Evolutionary conservation across 2,888 invertebrate species (phyloP).

Genomic region (Pristionchus fissidentatus): DNA sequence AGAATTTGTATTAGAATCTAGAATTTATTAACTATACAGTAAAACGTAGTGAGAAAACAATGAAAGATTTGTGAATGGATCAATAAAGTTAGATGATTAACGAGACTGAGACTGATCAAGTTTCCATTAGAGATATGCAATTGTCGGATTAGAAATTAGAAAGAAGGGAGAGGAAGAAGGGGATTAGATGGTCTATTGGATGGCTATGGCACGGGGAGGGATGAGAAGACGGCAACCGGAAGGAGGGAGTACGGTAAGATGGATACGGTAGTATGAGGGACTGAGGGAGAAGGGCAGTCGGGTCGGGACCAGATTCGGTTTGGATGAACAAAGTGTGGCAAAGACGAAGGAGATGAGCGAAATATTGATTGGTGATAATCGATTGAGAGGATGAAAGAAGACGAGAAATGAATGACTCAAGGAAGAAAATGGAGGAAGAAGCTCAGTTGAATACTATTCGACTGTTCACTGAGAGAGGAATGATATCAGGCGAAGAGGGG

Average conservation of each 20-base stretch:
- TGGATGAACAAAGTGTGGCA: constrained; percentile 16
- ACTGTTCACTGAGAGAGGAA: constrained; percentile 11
- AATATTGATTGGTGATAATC: not conserved
- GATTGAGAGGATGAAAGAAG: constrained; percentile 14
- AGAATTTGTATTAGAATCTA: not conserved
- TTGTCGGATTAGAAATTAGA: not conserved
- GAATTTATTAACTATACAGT: not conserved
- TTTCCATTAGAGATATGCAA: constrained; percentile 5
- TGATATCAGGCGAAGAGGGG: not conserved
- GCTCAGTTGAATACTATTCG: constrained; percentile 36
- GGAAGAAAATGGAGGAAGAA: not conserved
- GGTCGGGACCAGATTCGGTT: constrained; percentile 8
- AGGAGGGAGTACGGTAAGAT: constrained; percentile 9
- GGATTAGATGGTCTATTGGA: not conserved
- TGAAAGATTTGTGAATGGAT: not conserved
- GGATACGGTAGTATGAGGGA: constrained; percentile 30
- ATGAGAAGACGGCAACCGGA: not conserved
- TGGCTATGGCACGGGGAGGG: not conserved
- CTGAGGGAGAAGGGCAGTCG: not conserved
- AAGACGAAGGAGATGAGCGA: constrained; percentile 4
- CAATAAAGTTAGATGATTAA: not conserved
- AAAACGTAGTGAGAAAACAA: constrained; percentile 10
- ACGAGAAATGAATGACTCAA: constrained; percentile 22
- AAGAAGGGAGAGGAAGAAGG: not conserved
- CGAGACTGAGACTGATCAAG: not conserved